These are phyloP conservation scores for Neolamprologus multifasciatus DNA, from an alignment of 2,797 vertebrate genomes.

Conservation along the genomic window DNA sequence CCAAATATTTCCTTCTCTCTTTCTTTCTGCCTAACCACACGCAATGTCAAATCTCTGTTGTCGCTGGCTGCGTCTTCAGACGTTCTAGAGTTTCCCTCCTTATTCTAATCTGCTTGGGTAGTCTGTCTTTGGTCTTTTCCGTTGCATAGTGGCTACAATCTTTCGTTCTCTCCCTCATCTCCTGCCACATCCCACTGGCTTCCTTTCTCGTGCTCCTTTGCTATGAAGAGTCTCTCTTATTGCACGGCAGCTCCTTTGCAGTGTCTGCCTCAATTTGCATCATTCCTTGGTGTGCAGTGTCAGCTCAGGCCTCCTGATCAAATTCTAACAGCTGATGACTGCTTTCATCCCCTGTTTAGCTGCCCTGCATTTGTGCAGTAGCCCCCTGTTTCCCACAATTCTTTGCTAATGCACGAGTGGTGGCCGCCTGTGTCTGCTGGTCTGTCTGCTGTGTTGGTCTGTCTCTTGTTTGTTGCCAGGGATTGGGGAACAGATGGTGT, in stretches of 20 bases:
- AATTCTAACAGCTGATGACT: conserved; percentile 42
- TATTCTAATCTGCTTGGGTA: background rate
- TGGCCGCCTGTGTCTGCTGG: conserved; percentile 29
- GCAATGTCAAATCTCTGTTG: background rate
- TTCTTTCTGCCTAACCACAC: background rate
- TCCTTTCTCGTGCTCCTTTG: background rate
- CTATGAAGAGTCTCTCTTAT: conserved; percentile 1
- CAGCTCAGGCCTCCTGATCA: conserved; percentile 54
- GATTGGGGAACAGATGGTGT: conserved; percentile 65
- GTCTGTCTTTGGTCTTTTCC: background rate
- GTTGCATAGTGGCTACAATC: background rate
- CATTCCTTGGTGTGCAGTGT: conserved; percentile 23
- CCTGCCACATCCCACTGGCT: background rate
- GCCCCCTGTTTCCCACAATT: conserved; percentile 36
- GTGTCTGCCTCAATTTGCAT: conserved; percentile 61
- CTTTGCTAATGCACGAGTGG: conserved; percentile 34
- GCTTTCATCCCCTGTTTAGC: conserved; percentile 59
- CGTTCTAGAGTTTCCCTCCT: background rate
- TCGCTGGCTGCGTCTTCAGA: conserved; percentile 4
- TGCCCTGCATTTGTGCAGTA: conserved; percentile 15
- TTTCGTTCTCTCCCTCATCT: background rate
- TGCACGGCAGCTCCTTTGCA: conserved; percentile 32
- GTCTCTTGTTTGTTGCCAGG: conserved; percentile 51
- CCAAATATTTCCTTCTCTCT: background rate
- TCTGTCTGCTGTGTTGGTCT: conserved; percentile 37